Conservation (phyloP, 2,888 invertebrate genomes). For the Hetaerina titia region DNA sequence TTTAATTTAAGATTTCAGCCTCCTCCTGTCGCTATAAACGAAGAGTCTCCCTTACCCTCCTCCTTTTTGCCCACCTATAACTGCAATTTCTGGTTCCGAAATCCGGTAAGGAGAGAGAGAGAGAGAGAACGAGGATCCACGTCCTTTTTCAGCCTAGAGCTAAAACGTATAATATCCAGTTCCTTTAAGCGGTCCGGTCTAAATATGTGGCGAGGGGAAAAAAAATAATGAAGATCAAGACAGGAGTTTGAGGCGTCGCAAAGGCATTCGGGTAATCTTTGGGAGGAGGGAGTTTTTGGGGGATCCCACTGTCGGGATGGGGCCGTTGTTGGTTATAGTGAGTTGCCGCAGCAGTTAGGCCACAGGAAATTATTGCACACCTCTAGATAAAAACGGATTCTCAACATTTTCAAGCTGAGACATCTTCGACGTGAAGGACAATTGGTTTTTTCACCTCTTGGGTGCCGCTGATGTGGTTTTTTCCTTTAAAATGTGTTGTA, state of each 20-base stretch:
- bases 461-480: neutral
- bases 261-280: neutral
- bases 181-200: slow-evolving; percentile 57
- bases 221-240: slow-evolving; percentile 32
- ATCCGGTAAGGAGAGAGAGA: slow-evolving; percentile 42
- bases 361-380: neutral
- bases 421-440: neutral
- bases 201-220: slow-evolving; percentile 43
- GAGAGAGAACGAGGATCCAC: neutral
- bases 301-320: neutral
- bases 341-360: neutral
- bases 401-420: neutral
- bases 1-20: neutral
- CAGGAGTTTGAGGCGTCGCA: slow-evolving; percentile 30
- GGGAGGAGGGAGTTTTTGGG: neutral
- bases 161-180: slow-evolving; percentile 62
- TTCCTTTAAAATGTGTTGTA: neutral
- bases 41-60: slow-evolving; percentile 17
- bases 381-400: neutral
- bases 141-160: slow-evolving; percentile 52
- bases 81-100: slow-evolving; percentile 65
- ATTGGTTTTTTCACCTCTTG: slow-evolving; percentile 20
- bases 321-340: neutral
- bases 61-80: neutral
- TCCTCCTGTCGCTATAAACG: slow-evolving; percentile 11